Percentiles rank a stretch among this genome's conserved stretches.
phyloP scores from a whole-genome alignment of 2,888 invertebrate genomes.

The Drosophila testacea region DNA sequence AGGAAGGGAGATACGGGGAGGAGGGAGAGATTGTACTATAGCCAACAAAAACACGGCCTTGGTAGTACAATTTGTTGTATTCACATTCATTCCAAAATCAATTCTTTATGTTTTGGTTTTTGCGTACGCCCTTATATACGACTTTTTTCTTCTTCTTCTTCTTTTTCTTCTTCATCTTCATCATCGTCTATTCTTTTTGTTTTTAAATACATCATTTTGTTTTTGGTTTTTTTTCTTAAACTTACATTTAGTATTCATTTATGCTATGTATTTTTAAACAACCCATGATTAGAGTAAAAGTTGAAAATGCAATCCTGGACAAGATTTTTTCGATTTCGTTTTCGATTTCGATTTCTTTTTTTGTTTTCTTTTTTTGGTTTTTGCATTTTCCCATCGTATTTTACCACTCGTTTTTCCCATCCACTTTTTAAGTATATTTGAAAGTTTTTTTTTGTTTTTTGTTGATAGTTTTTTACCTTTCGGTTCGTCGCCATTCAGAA shows the following conservation, averaged over 20 bases:
- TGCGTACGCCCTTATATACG: conserved; percentile 72
- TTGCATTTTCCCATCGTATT: conserved; percentile 23
- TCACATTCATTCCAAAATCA: conserved; percentile 56
- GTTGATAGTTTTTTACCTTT: conserved; percentile 25
- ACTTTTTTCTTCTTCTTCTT: conserved; percentile 45
- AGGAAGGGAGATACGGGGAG: not conserved
- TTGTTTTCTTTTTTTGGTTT: conserved; percentile 19
- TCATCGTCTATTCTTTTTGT: conserved; percentile 11
- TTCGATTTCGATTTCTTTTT: conserved; percentile 13
- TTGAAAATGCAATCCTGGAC: conserved; percentile 82
- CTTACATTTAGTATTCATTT: conserved; percentile 63
- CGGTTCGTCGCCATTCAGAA: conserved; percentile 28
- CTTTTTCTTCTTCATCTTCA: conserved; percentile 13
- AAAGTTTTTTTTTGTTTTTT: not conserved
- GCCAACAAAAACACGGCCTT: conserved; percentile 75
- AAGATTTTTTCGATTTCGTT: conserved; percentile 55
- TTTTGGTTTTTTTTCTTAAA: conserved; percentile 49
- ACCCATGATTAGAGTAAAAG: conserved; percentile 82
- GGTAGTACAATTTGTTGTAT: conserved; percentile 49
- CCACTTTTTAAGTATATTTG: conserved; percentile 30
- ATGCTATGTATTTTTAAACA: conserved; percentile 78
- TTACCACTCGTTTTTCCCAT: conserved; percentile 17
- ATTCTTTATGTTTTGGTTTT: conserved; percentile 44
- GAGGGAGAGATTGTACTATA: conserved; percentile 27
- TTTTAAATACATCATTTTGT: conserved; percentile 50